Percentiles rank a stretch among this genome's conserved stretches.
Conservation (phyloP, 2,888 invertebrate genomes). For the Hesperia comma region DNA sequence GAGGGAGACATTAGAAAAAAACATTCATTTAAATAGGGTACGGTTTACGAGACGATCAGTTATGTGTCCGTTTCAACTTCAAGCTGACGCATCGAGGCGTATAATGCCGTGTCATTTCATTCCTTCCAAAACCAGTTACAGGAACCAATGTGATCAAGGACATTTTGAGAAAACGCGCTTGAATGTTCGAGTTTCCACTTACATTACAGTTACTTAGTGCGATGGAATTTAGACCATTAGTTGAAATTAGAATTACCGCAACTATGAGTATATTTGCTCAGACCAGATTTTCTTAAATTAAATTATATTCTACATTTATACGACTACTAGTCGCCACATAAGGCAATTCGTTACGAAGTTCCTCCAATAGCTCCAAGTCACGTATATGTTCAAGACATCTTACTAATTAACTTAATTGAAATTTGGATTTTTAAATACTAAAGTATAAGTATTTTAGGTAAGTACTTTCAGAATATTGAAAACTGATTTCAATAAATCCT, state of each 20-base stretch:
- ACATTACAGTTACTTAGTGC: slow-evolving; percentile 39
- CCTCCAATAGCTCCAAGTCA: too few relatives aligned
- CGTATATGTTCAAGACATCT: too few relatives aligned
- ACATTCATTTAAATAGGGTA: slow-evolving; percentile 15
- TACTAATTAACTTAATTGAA: too few relatives aligned
- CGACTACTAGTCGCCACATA: too few relatives aligned
- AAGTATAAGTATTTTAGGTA: too few relatives aligned
- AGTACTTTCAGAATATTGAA: too few relatives aligned
- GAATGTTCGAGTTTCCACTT: slow-evolving; percentile 29
- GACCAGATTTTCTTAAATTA: background rate
- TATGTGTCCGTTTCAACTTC: slow-evolving; percentile 20
- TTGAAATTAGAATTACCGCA: slow-evolving; percentile 1
- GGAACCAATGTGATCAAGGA: slow-evolving; percentile 39
- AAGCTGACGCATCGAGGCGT: slow-evolving; percentile 14
- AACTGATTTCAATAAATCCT: too few relatives aligned
- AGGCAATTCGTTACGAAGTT: too few relatives aligned
- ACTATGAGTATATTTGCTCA: background rate
- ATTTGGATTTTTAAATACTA: too few relatives aligned
- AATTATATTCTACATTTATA: background rate
- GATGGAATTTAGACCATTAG: slow-evolving; percentile 17
- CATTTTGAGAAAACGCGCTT: slow-evolving; percentile 37
- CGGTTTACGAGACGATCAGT: slow-evolving; percentile 16
- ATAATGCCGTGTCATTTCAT: slow-evolving; percentile 12
- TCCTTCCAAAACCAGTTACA: slow-evolving; percentile 38
- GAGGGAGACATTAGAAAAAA: slow-evolving; percentile 26